Evolutionary conservation across 92 coral and sea anemone genomes (phyloP), one percentile per base, ranked within the genome.

Genomic region (Porites rus): DNA sequence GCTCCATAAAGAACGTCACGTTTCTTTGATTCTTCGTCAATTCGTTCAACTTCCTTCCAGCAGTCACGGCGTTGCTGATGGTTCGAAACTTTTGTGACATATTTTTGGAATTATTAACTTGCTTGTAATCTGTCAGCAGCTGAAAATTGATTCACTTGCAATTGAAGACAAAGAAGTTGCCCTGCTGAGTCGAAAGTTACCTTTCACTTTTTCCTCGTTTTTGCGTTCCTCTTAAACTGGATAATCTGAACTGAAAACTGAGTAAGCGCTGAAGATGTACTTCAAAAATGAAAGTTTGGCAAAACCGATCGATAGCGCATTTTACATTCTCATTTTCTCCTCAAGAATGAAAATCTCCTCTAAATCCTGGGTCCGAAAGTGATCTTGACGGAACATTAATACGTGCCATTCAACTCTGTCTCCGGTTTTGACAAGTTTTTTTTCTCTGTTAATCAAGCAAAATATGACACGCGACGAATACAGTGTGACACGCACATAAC

Each of bases 1-100:
- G 76, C 3, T 81, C 85, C 87, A 83, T 83, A 62, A 46, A 61
- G 28, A 56, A 83, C 2, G 79, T 17, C 7, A 83, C 73, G 72
- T 83, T 83, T 50, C 59, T 73, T 24, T 83, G 79, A 51, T 83
- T 74, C 50, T 74, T 72, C 2, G 71, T 52, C 73, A 64, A 61
- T 2, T 74, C 87, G 19, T 83, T 74, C 25, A 83, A 51, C 65
- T 74, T 83, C 79, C 79, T 83, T 8, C 79, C 87, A 38, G 87
- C 87, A 6, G 69, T 19, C 21, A 83, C 78, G 8, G 79, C 87
- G 18, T 83, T 72, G 79, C 73, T 83, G 73, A 83, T 83, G 3
- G 79, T 83, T 0, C 87, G 87, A 83, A 83, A 83, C 79, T 83
- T 83, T 20, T 83, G 79, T 83, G 87, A 72, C 87, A 83, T 83